Evolutionary conservation across 2,113 vertebrate species (phyloP), one percentile per base, ranked within the genome.

Genomic region (Hirundichthys speculiger): DNA sequence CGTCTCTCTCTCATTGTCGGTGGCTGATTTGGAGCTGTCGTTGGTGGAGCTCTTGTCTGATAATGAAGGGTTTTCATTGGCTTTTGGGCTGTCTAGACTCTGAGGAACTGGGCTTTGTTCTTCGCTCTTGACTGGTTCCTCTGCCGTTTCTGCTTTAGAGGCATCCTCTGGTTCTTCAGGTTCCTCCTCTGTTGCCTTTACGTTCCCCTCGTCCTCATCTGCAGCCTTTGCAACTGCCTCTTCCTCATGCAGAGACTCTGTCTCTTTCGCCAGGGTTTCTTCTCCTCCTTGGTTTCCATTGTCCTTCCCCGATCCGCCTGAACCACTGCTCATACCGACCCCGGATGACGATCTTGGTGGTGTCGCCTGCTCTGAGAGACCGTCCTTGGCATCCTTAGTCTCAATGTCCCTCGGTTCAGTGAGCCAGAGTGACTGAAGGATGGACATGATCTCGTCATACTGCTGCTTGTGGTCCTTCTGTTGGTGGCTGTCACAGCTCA

Each of bases 291-390:
- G 91, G 22, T 81, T 86, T 22, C 86, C 53, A 0, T 82, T 91
- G 6, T 94, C 88, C 65, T 96, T 95, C 45, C 94, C 92, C 0
- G 95, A 96, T 30, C 94, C 94, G 5, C 64, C 92, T 0, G 94
- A 96, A 15, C 94, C 94, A 3, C 94, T 95, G 71, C 91, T 89
- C 42, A 96, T 88, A 13, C 91, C 95, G 20, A 97, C 94, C 0
- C 95, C 95, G 0, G 95, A 97, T 1, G 96, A 97, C 0, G 96
- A 96, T 55, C 93, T 92, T 0, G 90, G 93, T 0, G 90, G 90
- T 2, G 79, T 67, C 70, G 84, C 83, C 62, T 87, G 87, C 13
- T 85, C 80, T 11, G 6, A 43, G 1, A 46, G 15, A 4, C 39
- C 6, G 7, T 63, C 48, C 24, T 76, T 91, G 56, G 0, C 40